Evolutionary conservation across 1,140 invertebrate species (phyloP), one percentile per base, ranked within the genome.

Genomic region (Calliphora vicina): DNA sequence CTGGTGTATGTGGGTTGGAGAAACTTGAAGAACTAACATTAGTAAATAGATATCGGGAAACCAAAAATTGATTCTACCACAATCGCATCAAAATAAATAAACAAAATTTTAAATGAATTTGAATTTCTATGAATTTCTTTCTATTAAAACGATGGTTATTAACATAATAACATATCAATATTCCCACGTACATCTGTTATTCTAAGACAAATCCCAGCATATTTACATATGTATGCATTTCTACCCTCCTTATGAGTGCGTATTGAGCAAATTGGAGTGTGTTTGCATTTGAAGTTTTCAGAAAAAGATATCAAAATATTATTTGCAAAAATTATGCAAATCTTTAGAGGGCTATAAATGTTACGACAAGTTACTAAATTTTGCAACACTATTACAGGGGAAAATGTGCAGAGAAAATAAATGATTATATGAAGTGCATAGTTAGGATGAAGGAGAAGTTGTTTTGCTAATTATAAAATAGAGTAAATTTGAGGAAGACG

Each of bases 271-370:
- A 50, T 50, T 50, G 4, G 45, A 2, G 17, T 76, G 0, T 76
- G 73, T 42, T 20, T 23, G 74, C 15, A 13, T 78, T 29, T 78
- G 2, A 26, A 25, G 23, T 45, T 78, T 78, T 78, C 74, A 23
- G 74, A 43, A 43, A 12, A 45, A 25, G 8, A 78, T 78, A 78
- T 78, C 27, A 29, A 76, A 76, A 76, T 76, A n/a, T n/a, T 76
- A 25, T 26, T 78, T 43, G 74, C n/a, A 0, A 78, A 78, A 78
- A 78, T 78, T 78, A 23, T 78, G 35, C 23, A 78, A 78, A 20
- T 78, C 74, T 78, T 43, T 9, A 43, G 74, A 43, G 74, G 20
- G 15, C 35, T 5, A 78, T 78, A 78, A 78, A 78, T 43, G 74
- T 43, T 78, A 78, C n/a, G 61, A 57, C 13, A 15, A 57, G 10